Percentiles rank a stretch among this genome's conserved stretches.
phyloP scores from a whole-genome alignment of 1,140 invertebrate genomes.

The Theocolax elegans region DNA sequence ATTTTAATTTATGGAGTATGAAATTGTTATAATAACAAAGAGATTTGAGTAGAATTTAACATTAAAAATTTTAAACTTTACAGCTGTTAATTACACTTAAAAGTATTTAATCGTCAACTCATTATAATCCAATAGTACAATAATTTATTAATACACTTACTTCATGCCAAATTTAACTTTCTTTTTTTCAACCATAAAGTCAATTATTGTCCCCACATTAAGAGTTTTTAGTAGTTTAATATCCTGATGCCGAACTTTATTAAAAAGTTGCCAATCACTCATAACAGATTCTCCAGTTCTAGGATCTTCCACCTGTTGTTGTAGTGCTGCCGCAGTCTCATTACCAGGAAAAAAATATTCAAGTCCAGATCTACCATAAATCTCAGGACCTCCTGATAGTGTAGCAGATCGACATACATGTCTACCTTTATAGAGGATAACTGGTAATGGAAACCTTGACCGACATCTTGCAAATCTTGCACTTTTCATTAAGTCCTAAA shows the following conservation, averaged over 20 bases:
- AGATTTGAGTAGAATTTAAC: too few species aligned
- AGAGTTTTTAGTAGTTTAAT: slow-evolving; percentile 79
- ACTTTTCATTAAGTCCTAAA: slow-evolving; percentile 71
- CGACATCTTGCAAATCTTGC: slow-evolving; percentile 77
- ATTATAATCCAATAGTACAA: background rate
- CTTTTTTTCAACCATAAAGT: slow-evolving; percentile 90
- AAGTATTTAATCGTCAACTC: background rate
- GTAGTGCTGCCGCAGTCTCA: slow-evolving; percentile 46
- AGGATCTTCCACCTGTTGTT: slow-evolving; percentile 52
- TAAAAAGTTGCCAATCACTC: slow-evolving; percentile 73
- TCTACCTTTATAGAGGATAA: slow-evolving; percentile 83
- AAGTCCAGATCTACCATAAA: slow-evolving; percentile 75
- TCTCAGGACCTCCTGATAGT: slow-evolving; percentile 78
- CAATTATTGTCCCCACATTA: slow-evolving; percentile 81
- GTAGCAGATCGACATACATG: slow-evolving; percentile 78
- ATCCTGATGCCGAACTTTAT: slow-evolving; percentile 77
- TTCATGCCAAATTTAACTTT: slow-evolving; percentile 87
- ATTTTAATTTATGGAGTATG: too few species aligned
- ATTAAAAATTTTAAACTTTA: too few species aligned
- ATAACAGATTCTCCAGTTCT: slow-evolving; percentile 52
- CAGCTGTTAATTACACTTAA: too few species aligned
- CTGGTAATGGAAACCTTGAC: slow-evolving; percentile 81
- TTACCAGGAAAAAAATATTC: slow-evolving; percentile 69
- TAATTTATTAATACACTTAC: slow-evolving; percentile 70
- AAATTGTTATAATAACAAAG: too few species aligned